Evolutionary conservation across 2,888 invertebrate genomes (phyloP), one percentile per base, ranked within the genome.

Genomic region (Physocephala rufipes): DNA sequence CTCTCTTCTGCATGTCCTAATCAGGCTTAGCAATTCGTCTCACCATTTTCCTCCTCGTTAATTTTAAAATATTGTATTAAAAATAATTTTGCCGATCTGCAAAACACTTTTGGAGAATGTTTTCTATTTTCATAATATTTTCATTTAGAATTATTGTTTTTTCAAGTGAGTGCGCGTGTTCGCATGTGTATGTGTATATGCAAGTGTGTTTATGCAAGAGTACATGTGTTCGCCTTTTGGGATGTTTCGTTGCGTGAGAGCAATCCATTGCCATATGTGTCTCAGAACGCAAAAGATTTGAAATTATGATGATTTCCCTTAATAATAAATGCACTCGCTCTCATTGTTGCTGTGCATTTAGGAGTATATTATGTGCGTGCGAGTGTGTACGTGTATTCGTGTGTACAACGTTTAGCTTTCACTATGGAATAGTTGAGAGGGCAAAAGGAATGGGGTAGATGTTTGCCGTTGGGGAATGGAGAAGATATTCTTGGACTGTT

Each of bases 281-380:
- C 24, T 66, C 69, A 72, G 70, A 30, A 59, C 55, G 53, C 69
- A 66, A n/a, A 62, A 72, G 66, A 70, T 70, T 70, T 72, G 69
- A 72, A 72, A 66, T n/a, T n/a, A 70, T 72, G 47, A 28, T 24
- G 59, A 9, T 16, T 15, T 43, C 9, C 9, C 36, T 36, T 36
- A 36, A 36, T 36, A 24, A 49, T 49, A 19, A 49, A 58, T 45
- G 49, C 65, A 66, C 63, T 30, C 67, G 64, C 63, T 58, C 51
- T 28, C 16, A 24, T 55, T 55, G 1, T 28, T 58, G 63, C 43
- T 49, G 36, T 26, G 65, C 66, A 49, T 61, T 19, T 63, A 28
- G 30, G 36, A n/a, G 43, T 19, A 13, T 36, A 3, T 7, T 51
- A 28, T 55, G 19, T 49, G 59, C 28, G 15, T n/a, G 26, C 62